A percentile compares a stretch with the other conserved stretches of the same genome.
Evolutionary conservation across 2,113 vertebrate genomes (phyloP).

Genomic region (Pterocles orientalis): DNA sequence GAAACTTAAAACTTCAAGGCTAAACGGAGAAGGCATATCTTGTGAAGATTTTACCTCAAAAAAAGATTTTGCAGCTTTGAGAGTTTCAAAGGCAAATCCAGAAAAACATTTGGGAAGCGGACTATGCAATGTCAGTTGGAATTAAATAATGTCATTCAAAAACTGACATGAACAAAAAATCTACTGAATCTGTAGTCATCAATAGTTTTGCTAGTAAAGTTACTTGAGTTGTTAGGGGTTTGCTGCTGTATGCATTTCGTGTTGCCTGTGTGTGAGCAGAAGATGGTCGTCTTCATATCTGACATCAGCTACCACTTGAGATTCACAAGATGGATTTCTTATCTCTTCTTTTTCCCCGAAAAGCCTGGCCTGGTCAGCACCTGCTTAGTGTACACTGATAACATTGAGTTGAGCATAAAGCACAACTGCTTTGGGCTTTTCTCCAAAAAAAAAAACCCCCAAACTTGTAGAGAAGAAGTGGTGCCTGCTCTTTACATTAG

Average conservation of each 20-base stretch:
- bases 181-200: not conserved
- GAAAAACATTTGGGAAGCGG: not conserved
- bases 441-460: too few relatives aligned
- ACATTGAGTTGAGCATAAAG: not conserved
- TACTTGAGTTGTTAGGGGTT: not conserved
- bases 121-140: not conserved
- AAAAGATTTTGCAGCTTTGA: not conserved
- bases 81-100: not conserved
- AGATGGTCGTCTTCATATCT: not conserved
- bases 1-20: constrained; percentile 1
- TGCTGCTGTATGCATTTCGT: not conserved
- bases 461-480: not conserved
- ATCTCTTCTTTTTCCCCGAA: not conserved
- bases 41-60: constrained; percentile 5
- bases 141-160: not conserved
- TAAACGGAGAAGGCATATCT: not conserved
- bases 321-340: not conserved
- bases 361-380: not conserved
- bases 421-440: not conserved
- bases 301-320: not conserved
- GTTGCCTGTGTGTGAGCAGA: not conserved
- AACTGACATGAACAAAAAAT: not conserved
- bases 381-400: not conserved
- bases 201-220: not conserved
- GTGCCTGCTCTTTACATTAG: not conserved